phyloP scores from a whole-genome alignment of 2,113 vertebrate species.

The Phyllostomus discolor region DNA sequence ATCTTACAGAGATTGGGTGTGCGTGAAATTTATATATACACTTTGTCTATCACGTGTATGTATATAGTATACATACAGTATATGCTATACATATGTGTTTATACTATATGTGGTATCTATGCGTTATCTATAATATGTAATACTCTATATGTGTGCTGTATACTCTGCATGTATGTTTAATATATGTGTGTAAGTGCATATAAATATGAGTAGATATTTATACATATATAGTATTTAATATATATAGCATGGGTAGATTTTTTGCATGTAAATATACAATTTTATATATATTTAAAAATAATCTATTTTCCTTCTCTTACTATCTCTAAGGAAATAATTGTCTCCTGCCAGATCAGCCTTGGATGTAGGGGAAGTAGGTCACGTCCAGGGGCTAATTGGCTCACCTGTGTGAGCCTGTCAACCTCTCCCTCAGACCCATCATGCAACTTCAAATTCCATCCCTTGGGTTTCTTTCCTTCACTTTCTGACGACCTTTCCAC shows the following conservation, averaged over 20 bases:
- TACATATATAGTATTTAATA: background rate
- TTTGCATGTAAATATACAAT: too few relatives aligned
- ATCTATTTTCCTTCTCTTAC: background rate
- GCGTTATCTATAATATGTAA: too few relatives aligned
- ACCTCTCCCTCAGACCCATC: background rate
- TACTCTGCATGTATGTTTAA: too few relatives aligned
- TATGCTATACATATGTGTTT: background rate
- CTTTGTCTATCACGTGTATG: background rate
- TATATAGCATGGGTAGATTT: background rate
- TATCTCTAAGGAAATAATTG: background rate
- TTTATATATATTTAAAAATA: too few relatives aligned
- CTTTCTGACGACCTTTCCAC: background rate
- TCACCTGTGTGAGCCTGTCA: background rate
- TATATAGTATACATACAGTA: background rate
- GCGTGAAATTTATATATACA: background rate
- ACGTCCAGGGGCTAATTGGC: background rate
- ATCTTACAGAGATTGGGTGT: background rate
- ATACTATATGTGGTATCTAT: background rate
- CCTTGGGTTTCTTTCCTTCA: conserved; percentile 4
- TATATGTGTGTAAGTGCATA: too few relatives aligned
- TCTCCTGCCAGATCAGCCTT: background rate
- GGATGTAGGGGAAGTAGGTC: background rate
- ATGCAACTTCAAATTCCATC: background rate
- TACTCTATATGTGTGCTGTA: too few relatives aligned
- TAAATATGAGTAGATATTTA: background rate